Conservation (phyloP, 2,888 invertebrate genomes). For the Andrena marginata region DNA sequence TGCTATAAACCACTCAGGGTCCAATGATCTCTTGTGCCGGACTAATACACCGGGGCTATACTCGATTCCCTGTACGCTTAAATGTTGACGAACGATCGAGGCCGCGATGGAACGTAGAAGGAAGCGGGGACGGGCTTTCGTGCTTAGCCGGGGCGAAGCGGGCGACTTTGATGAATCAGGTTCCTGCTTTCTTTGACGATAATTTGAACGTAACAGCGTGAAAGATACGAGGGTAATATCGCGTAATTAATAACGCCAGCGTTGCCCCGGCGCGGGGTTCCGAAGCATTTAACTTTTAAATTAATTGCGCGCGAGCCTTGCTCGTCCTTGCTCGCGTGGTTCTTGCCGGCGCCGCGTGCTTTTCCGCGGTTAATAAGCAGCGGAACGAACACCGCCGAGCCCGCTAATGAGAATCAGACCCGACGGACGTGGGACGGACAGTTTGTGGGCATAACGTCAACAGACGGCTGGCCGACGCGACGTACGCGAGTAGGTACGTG, state of each 20-base stretch:
- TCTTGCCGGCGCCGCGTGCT: constrained; percentile 1
- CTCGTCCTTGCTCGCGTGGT: not conserved
- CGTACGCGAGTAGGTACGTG: constrained; percentile 17
- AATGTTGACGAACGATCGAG: constrained; percentile 40
- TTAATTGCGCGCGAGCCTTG: constrained; percentile 38
- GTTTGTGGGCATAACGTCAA: constrained; percentile 58
- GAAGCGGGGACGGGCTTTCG: constrained; percentile 5
- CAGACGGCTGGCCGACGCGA: constrained; percentile 57
- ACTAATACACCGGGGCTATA: constrained; percentile 21
- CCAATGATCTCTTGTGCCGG: not conserved
- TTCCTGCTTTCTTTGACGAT: constrained; percentile 41
- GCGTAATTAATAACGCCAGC: constrained; percentile 52
- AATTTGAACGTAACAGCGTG: constrained; percentile 53
- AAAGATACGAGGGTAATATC: constrained; percentile 44
- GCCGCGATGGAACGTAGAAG: constrained; percentile 8
- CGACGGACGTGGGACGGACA: constrained; percentile 61
- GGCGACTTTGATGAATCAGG: constrained; percentile 54
- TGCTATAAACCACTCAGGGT: no score
- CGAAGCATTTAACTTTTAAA: constrained; percentile 57
- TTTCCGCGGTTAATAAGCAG: constrained; percentile 60
- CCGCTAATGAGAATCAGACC: constrained; percentile 63
- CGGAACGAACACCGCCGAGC: constrained; percentile 39
- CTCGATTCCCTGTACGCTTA: constrained; percentile 26
- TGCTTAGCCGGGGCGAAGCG: not conserved
- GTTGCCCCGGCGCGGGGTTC: not conserved